phyloP scores from a whole-genome alignment of 2,888 invertebrate genomes.

The Hypomecis punctinalis region DNA sequence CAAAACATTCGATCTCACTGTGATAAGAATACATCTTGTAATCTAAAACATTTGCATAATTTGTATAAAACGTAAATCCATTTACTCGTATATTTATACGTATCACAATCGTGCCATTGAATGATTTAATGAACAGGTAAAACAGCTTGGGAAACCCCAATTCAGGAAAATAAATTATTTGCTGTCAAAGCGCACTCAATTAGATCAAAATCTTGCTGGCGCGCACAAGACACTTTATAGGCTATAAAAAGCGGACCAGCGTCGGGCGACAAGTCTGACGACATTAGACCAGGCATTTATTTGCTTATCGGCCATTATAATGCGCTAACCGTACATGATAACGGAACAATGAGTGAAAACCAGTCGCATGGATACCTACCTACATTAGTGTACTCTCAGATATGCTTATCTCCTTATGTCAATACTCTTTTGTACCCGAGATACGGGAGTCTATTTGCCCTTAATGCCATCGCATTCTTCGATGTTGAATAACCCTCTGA shows the following conservation, averaged over 20 bases:
- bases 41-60: slow-evolving; percentile 2
- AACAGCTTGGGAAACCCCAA: slow-evolving; percentile 5
- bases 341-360: slow-evolving; percentile 81
- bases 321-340: slow-evolving; percentile 78
- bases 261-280: slow-evolving; percentile 49
- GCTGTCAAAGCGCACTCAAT: background rate
- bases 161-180: slow-evolving; percentile 5
- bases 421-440: slow-evolving; percentile 83
- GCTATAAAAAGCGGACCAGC: slow-evolving; percentile 43
- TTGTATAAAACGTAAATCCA: background rate
- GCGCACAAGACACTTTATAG: slow-evolving; percentile 43
- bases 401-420: slow-evolving; percentile 80
- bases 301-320: slow-evolving; percentile 78
- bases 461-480: slow-evolving; percentile 79
- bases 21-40: background rate
- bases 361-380: slow-evolving; percentile 68
- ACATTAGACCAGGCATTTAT: slow-evolving; percentile 65
- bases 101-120: background rate
- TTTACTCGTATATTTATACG: background rate
- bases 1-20: background rate
- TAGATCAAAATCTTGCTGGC: slow-evolving; percentile 25
- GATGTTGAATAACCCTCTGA: slow-evolving; percentile 71
- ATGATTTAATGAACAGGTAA: slow-evolving; percentile 13
- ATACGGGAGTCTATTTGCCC: slow-evolving; percentile 81
- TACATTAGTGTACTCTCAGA: slow-evolving; percentile 76